Percentiles rank a stretch among this genome's conserved stretches.
Evolutionary conservation across 2,888 invertebrate species (phyloP).

Genomic region (Brachyopa scutellaris): DNA sequence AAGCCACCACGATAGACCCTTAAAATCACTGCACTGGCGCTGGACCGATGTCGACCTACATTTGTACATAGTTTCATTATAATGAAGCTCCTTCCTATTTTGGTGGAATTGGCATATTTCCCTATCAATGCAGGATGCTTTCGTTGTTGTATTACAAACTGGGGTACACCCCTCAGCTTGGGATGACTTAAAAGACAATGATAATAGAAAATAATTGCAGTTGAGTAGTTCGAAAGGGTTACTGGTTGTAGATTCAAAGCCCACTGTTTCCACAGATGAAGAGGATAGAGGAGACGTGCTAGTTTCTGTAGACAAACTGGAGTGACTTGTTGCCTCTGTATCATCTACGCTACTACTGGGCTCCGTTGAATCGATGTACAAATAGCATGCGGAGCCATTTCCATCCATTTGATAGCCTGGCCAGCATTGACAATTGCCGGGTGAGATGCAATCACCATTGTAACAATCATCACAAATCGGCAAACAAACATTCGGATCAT

Average conservation of each 20-base stretch:
- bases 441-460: conserved; percentile 73
- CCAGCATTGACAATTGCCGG: conserved; percentile 73
- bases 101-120: not conserved
- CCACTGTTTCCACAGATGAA: too few relatives aligned
- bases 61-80: conserved; percentile 26
- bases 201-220: conserved; percentile 33
- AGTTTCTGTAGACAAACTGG: too few relatives aligned
- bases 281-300: too few relatives aligned
- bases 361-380: too few relatives aligned
- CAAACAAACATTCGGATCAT: conserved; percentile 67
- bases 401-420: conserved; percentile 69
- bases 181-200: not conserved
- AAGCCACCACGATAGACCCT: too few relatives aligned
- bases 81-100: not conserved
- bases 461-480: conserved; percentile 73
- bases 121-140: not conserved
- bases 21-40: too few relatives aligned
- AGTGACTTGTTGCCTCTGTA: too few relatives aligned
- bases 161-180: not conserved
- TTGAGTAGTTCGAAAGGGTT: not conserved
- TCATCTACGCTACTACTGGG: too few relatives aligned
- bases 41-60: conserved; percentile 18
- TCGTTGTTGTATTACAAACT: not conserved
- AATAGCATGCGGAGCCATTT: not conserved
- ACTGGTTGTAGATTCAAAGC: too few relatives aligned